phyloP scores from a whole-genome alignment of 1,140 invertebrate genomes.

The Apocrypta bakeri region DNA sequence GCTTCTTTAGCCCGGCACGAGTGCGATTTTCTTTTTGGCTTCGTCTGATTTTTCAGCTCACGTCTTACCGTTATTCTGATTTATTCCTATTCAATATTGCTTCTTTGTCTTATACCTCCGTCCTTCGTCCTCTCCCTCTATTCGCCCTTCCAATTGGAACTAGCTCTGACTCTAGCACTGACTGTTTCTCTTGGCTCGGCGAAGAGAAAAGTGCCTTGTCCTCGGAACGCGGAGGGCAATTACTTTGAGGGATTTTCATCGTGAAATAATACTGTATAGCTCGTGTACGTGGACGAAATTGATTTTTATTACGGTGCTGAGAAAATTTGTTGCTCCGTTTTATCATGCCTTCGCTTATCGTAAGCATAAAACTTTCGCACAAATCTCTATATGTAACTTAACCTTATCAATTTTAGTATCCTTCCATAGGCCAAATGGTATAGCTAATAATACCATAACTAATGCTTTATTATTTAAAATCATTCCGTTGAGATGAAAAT shows the following conservation, averaged over 20 bases:
- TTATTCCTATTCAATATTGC: conserved; percentile 49
- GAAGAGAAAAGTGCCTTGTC: not conserved
- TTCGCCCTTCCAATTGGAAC: not conserved
- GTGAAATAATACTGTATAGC: not conserved
- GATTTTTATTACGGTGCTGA: not conserved
- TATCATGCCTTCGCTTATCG: not conserved
- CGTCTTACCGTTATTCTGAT: conserved; percentile 44
- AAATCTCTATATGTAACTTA: not conserved
- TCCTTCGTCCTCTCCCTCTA: not conserved
- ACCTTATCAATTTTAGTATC: too few relatives aligned
- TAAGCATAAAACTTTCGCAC: not conserved
- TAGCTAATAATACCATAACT: too few relatives aligned
- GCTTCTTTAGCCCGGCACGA: not conserved
- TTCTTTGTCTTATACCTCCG: conserved; percentile 19
- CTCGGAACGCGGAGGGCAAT: not conserved
- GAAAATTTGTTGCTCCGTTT: not conserved
- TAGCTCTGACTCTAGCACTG: not conserved
- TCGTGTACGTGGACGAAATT: not conserved
- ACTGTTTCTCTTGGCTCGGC: not conserved
- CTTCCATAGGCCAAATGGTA: too few relatives aligned
- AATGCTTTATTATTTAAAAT: too few relatives aligned
- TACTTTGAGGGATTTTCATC: not conserved
- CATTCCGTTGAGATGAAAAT: too few relatives aligned
- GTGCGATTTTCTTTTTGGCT: conserved; percentile 39
- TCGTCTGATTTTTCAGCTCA: conserved; percentile 35